Evolutionary conservation across 1,140 invertebrate genomes (phyloP), one percentile per base, ranked within the genome.

Genomic region (Adelges cooleyi): DNA sequence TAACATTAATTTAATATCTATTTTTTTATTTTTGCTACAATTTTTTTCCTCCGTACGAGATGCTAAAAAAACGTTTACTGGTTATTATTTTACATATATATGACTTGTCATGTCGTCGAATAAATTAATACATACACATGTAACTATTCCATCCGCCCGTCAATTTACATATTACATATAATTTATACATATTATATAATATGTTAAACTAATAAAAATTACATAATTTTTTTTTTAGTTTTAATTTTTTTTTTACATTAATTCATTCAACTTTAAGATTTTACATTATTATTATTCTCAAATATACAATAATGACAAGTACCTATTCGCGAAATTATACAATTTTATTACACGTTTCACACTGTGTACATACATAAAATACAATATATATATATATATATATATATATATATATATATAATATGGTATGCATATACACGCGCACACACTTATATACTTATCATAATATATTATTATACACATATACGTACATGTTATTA

Each of bases 1-100:
- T 62, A 62, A 62, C 46, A 62, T 62, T 62, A 42, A 62, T 25
- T 62, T 40, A 27, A 27, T n/a, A n/a, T n/a, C n/a, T n/a, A n/a
- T 62, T 52, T 48, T 10, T 10, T 20, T 62, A 44, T 18, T 27
- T 46, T 46, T 48, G 44, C 11, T 33, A 6, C 11, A 33, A 33
- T 33, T 48, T 25, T 62, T 48, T 48, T 29, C 15, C 33, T 15
- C n/a, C 5, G 5, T 33, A 33, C 11, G 11, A 33, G 29, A 11
- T 5, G 29, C 11, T 33, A 6, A 33, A 33, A 33, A 33, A 33
- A 33, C 11, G 29, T 33, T 6, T 59, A 27, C 25, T 29, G 25
- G 5, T 6, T 46, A 46, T 46, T 13, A 20, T 36, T 52, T 62
- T 33, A 48, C 29, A 62, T 25, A 62, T 46, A 13, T 33, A 59